Evolutionary conservation across 2,113 vertebrate genomes (phyloP).

Genomic region (Murina feae): DNA sequence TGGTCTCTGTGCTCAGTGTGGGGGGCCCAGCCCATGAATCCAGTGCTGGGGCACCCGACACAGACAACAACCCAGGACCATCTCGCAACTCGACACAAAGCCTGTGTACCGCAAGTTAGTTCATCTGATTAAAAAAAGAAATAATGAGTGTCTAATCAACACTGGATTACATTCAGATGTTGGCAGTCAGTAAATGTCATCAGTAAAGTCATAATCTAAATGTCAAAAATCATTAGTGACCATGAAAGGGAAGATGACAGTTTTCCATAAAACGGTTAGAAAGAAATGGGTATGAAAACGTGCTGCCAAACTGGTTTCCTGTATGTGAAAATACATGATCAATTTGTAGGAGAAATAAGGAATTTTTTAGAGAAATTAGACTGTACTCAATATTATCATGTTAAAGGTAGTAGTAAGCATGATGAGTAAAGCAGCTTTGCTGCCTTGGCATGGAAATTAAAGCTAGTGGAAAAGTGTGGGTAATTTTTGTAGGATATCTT

Average conservation of each 20-base stretch:
- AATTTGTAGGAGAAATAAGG: neutral
- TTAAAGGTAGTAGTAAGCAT: neutral
- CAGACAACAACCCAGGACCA: fast-evolving
- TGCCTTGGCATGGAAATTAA: neutral
- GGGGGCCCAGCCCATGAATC: neutral
- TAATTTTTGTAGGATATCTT: neutral
- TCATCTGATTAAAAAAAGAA: neutral
- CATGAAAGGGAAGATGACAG: neutral
- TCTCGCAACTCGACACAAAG: neutral
- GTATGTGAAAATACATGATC: neutral
- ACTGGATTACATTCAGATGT: neutral
- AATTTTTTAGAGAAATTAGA: neutral
- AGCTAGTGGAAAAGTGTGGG: neutral
- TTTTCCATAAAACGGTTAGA: neutral
- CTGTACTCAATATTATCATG: neutral
- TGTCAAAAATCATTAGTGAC: neutral
- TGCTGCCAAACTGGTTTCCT: neutral
- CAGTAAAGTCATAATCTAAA: neutral
- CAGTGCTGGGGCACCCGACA: neutral
- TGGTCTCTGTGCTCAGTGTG: neutral
- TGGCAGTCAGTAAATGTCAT: neutral
- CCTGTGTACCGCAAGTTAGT: neutral
- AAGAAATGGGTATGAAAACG: neutral
- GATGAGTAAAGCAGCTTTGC: neutral
- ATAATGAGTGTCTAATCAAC: neutral